Base-by-base conservation (phyloP, 2,113 vertebrate genomes). In the Hydrochoerus hydrochaeris region DNA sequence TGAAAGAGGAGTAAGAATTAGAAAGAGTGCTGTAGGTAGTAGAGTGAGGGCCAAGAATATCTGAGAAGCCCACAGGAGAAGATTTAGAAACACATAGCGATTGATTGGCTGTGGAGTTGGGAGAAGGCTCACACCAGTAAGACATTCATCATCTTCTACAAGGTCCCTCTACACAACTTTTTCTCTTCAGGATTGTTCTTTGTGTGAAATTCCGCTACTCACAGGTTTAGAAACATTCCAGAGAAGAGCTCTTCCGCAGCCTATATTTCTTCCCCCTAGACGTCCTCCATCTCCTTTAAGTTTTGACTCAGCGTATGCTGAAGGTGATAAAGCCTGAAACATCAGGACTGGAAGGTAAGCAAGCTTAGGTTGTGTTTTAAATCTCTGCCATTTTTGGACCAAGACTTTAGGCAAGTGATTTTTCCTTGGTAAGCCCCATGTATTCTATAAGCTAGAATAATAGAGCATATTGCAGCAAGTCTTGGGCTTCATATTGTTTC, bases 101-200 rank as follows among this genome's bases (percentile, higher is more conserved):
- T n/a, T 62, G 81, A 84, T 17, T 84, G 38, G 32, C 57, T 52
- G 46, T 54, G 67, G 67, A 86, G 85, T 1, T 60, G 54, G 54
- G 28, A 90, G 46, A 82, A 93, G 24, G 35, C 46, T 78, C 73
- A 60, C 17, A 44, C 32, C 14, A 54, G 65, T 85, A 35, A 88
- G 54, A 86, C 71, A 83, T 89, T 65, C 85, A 88, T 84, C 81
- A 83, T 65, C 6, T n/a, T 69, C 22, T 75, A 38, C 22, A 77
- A 82, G 71, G 17, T 90, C 88, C 90, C 88, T 92, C 90, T 86
- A 14, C 46, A 35, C 54, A 38, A 85, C 65, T 78, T 85, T 67
- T 88, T 38, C 54, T 91, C 89, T 58, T 71, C 77, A n/a, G 57
- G 32, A 54, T 4, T 22, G 54, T 88, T 83, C 38, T n/a, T 57